phyloP scores from a whole-genome alignment of 2,113 vertebrate genomes.

The Mus musculus region GRCm39 chr6:86953501-86954000 shows the following conservation, averaged over 20 bases:
- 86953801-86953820: neutral
- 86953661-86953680: constrained; percentile 42
- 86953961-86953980: neutral
- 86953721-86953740: constrained; percentile 26
- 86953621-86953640: neutral
- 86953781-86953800: neutral
- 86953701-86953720: neutral
- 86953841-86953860: neutral
- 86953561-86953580: neutral
- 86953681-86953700: constrained; percentile 45
- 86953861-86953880: neutral
- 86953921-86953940: neutral
- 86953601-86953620: neutral
- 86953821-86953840: neutral
- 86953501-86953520: neutral
- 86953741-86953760: neutral
- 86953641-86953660: neutral
- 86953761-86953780: neutral
- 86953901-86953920: neutral
- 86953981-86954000: neutral
- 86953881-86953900: neutral
- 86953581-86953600: neutral
- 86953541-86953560: neutral
- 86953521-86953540: neutral
- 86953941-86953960: neutral